Percentiles rank a stretch among this genome's conserved stretches.
phyloP scores from a whole-genome alignment of 2,888 invertebrate species.

The Rhagium mordax region DNA sequence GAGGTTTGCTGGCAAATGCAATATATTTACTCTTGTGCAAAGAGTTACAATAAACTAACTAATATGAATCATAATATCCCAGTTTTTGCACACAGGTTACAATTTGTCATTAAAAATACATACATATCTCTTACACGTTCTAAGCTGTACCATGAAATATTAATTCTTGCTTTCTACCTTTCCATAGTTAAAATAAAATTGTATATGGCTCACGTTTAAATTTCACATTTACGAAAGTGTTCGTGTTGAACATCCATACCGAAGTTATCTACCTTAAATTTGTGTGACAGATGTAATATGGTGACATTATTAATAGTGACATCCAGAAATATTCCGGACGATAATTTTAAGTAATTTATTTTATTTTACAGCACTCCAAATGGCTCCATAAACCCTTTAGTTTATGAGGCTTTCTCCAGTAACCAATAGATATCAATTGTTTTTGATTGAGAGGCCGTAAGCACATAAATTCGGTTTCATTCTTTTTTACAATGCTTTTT shows the following conservation, averaged over 20 bases:
- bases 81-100: background rate
- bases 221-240: background rate
- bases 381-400: constrained; percentile 12
- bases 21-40: too few relatives aligned
- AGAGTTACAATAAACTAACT: too few relatives aligned
- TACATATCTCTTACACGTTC: background rate
- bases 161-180: background rate
- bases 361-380: constrained; percentile 3
- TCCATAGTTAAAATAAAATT: background rate
- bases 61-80: background rate
- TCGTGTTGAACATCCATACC: constrained; percentile 21
- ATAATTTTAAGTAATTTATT: constrained; percentile 27
- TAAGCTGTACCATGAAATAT: background rate
- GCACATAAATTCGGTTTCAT: background rate
- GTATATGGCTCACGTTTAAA: background rate
- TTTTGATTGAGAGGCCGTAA: constrained; percentile 1
- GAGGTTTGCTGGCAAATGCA: too few relatives aligned
- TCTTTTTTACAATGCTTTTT: constrained; percentile 7
- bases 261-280: constrained; percentile 12
- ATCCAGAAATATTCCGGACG: constrained; percentile 1
- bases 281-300: constrained; percentile 29
- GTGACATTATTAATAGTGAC: constrained; percentile 27
- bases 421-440: background rate
- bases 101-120: background rate
- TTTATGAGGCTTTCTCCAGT: constrained; percentile 6